Conservation (phyloP, 2,113 vertebrate species). For the Stegostoma tigrinum region DNA sequence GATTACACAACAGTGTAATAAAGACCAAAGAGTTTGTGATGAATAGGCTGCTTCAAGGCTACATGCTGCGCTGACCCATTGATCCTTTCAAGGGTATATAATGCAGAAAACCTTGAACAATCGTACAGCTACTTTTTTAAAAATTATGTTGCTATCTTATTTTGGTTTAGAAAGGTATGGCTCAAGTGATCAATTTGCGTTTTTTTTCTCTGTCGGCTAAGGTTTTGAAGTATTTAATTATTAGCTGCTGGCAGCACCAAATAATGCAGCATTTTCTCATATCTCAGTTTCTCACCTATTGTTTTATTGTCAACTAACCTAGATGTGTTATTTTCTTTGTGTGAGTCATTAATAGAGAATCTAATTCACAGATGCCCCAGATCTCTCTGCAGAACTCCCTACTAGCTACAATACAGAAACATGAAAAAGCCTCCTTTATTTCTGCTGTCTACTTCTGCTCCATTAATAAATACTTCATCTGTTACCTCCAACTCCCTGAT, state of each 20-base stretch:
- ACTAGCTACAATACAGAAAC: no score
- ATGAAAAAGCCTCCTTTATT: no score
- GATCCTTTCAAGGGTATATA: conserved; percentile 27
- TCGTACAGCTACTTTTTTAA: not conserved
- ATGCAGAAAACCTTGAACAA: conserved; percentile 26
- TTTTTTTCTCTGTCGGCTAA: not conserved
- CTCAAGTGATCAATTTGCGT: not conserved
- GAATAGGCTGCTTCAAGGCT: conserved; percentile 40
- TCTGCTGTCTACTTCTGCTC: no score
- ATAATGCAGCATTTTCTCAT: not conserved
- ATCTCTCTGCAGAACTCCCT: no score
- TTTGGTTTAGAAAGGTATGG: not conserved
- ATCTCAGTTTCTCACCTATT: no score
- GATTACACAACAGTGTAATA: conserved; percentile 47
- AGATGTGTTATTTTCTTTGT: no score
- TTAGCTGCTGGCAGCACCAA: not conserved
- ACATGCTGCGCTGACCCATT: conserved; percentile 40
- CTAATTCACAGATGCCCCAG: no score
- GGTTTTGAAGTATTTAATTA: not conserved
- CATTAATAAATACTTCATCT: no score
- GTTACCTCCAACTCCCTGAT: no score
- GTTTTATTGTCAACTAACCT: no score
- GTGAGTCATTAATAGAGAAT: not conserved
- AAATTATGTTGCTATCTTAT: not conserved
- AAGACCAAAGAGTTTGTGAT: conserved; percentile 42